These are phyloP conservation scores for Porites evermanni DNA, from an alignment of 92 coral and sea anemone genomes.

Conservation along the genomic window DNA sequence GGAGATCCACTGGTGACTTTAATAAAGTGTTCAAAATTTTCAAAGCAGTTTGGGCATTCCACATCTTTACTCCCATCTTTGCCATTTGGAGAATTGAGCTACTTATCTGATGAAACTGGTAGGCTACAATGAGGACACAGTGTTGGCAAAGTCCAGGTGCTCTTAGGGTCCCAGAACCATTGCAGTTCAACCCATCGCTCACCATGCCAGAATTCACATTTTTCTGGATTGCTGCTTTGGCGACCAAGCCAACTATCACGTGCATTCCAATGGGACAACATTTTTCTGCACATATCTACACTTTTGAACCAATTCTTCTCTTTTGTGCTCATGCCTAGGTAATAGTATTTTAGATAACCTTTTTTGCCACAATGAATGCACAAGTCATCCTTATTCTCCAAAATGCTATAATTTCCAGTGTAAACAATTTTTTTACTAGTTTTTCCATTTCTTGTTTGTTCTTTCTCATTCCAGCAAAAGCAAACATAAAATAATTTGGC, in stretches of 20 bases:
- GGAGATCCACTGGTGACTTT: slow-evolving; percentile 43
- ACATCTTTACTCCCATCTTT: slow-evolving; percentile 51
- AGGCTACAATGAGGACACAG: slow-evolving; percentile 56
- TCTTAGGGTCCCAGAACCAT: slow-evolving; percentile 29
- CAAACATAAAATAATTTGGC: slow-evolving; percentile 67
- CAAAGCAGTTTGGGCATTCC: slow-evolving; percentile 60
- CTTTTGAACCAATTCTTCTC: slow-evolving; percentile 76
- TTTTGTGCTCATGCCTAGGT: slow-evolving; percentile 65
- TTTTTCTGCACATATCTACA: slow-evolving; percentile 57
- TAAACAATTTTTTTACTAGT: slow-evolving; percentile 58
- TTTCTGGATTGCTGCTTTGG: not conserved
- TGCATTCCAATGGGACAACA: slow-evolving; percentile 66
- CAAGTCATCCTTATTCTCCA: slow-evolving; percentile 54
- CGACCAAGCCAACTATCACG: slow-evolving; percentile 48
- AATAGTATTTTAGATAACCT: slow-evolving; percentile 65
- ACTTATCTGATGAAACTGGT: slow-evolving; percentile 51
- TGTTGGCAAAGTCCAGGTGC: slow-evolving; percentile 53
- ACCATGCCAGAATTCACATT: slow-evolving; percentile 34
- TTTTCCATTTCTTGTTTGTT: slow-evolving; percentile 55
- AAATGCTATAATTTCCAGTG: slow-evolving; percentile 64
- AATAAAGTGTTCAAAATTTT: slow-evolving; percentile 27
- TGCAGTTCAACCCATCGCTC: slow-evolving; percentile 18
- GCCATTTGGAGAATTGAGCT: slow-evolving; percentile 28
- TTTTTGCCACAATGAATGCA: slow-evolving; percentile 69
- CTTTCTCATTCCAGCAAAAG: slow-evolving; percentile 61